A percentile compares a stretch with the other conserved stretches of the same genome.
Evolutionary conservation across 2,888 invertebrate genomes (phyloP).

Genomic region (Tetropium fuscum): DNA sequence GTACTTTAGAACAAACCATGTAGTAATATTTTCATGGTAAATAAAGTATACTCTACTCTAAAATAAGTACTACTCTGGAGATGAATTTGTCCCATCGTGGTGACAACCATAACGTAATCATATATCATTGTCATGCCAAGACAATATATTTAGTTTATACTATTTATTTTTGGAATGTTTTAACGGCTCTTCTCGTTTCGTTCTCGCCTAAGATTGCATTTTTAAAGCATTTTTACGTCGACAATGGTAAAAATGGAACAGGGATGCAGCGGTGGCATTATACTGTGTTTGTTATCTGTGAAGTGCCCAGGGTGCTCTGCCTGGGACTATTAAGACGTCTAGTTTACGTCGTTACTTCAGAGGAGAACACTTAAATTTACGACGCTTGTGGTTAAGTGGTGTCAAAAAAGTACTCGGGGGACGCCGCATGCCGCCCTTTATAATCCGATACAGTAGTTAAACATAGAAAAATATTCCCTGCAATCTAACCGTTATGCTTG

Average conservation of each 20-base stretch:
- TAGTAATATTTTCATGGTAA: too few relatives aligned
- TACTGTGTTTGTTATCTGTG: constrained; percentile 19
- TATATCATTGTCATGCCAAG: too few relatives aligned
- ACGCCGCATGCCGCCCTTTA: constrained; percentile 8
- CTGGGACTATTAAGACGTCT: constrained; percentile 20
- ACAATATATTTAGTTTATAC: too few relatives aligned
- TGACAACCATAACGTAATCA: too few relatives aligned
- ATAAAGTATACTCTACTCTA: too few relatives aligned
- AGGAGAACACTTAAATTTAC: constrained; percentile 12
- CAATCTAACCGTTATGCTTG: too few relatives aligned
- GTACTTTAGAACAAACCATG: too few relatives aligned
- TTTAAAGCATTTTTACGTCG: constrained; percentile 5
- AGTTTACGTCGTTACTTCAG: constrained; percentile 14
- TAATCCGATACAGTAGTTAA: constrained; percentile 10
- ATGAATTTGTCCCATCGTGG: too few relatives aligned
- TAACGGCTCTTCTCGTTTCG: neutral
- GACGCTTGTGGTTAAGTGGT: constrained; percentile 8
- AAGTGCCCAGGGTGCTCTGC: constrained; percentile 11
- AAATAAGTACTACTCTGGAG: too few relatives aligned
- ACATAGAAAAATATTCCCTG: neutral
- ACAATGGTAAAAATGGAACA: constrained; percentile 14
- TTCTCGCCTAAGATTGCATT: neutral
- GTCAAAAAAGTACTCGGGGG: constrained; percentile 9
- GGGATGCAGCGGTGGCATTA: neutral
- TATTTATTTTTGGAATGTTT: too few relatives aligned